Conservation (phyloP, 2,113 vertebrate species). For the Mohoua ochrocephala region DNA sequence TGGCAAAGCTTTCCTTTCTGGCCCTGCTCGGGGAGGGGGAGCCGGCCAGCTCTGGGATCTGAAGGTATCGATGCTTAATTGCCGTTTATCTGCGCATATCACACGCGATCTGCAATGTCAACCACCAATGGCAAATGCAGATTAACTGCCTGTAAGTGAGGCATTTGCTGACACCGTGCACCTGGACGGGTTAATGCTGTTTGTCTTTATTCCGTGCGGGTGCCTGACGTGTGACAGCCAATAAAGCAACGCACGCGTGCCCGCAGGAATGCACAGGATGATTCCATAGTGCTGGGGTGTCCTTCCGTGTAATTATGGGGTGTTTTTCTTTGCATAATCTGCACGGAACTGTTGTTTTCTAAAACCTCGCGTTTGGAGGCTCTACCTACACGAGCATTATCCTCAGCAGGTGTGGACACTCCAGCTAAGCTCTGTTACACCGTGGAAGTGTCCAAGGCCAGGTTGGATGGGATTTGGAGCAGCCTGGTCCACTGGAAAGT, state of each 20-base stretch:
- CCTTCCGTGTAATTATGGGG: not conserved
- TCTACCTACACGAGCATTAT: not conserved
- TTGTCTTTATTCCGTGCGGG: not conserved
- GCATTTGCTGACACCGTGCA: not conserved
- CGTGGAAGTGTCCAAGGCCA: not conserved
- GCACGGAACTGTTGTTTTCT: not conserved
- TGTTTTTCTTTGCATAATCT: not conserved
- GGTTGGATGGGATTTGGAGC: not conserved
- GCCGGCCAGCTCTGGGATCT: not conserved
- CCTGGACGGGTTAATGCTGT: not conserved
- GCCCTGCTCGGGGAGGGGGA: not conserved
- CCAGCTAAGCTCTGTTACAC: not conserved
- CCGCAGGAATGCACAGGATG: not conserved
- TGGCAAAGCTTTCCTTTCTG: not conserved
- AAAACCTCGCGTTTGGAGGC: not conserved
- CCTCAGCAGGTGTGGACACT: not conserved
- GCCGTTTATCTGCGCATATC: not conserved
- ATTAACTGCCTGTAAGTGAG: not conserved
- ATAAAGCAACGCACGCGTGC: fast-evolving
- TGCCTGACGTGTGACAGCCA: not conserved
- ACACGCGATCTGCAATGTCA: not conserved
- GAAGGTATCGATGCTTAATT: not conserved
- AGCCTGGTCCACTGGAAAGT: not conserved
- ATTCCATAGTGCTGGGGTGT: not conserved
- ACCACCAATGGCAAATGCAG: not conserved